These are phyloP conservation scores for Cyanoramphus novaezelandiae DNA, from an alignment of 2,113 vertebrate species.

Conservation along the genomic window DNA sequence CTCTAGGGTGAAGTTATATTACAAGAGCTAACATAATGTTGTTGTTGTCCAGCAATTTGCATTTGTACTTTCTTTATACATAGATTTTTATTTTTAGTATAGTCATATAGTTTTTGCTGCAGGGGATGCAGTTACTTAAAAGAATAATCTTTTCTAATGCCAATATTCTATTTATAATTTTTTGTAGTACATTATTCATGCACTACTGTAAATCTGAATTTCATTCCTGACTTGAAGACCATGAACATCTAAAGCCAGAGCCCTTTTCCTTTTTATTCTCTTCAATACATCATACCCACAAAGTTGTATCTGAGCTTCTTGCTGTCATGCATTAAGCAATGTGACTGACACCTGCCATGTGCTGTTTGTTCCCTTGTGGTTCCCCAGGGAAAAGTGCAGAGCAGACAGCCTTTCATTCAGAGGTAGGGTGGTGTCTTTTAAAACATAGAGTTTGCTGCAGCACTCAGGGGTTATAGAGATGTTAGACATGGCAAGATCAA, in stretches of 20 bases:
- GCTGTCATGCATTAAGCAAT: not conserved
- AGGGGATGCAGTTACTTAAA: not conserved
- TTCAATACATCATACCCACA: accelerated
- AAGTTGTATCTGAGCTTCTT: not conserved
- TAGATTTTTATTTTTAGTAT: not conserved
- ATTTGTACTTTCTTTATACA: not conserved
- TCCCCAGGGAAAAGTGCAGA: not conserved
- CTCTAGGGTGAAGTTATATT: not conserved
- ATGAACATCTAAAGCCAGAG: not conserved
- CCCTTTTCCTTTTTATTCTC: not conserved
- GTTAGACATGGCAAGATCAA: not conserved
- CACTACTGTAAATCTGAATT: not conserved
- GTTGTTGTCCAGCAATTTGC: not conserved
- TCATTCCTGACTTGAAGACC: not conserved
- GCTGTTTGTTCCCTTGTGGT: not conserved
- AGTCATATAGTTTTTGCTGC: not conserved
- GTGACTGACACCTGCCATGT: not conserved
- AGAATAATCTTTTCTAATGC: not conserved
- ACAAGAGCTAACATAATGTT: not conserved
- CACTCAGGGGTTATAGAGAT: not conserved
- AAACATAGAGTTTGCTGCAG: not conserved
- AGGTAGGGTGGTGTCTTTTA: not conserved
- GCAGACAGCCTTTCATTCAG: not conserved
- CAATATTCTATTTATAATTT: not conserved
- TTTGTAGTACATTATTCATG: not conserved